Base-by-base conservation (phyloP, 2,888 invertebrate genomes). In the Vesta saturnalis region DNA sequence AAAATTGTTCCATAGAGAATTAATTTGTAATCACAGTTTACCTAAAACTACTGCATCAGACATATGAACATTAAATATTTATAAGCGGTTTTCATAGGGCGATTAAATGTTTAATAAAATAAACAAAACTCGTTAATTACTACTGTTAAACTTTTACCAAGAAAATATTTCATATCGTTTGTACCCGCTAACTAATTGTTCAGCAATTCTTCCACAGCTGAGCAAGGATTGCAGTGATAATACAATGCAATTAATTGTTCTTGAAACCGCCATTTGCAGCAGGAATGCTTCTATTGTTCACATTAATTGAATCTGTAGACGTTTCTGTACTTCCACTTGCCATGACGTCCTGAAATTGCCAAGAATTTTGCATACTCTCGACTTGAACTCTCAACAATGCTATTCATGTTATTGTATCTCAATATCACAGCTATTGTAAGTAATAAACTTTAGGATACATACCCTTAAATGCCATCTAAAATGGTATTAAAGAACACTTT, bases 201-300 rank as follows among this genome's bases (percentile, higher is more conserved):
- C 57, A 8, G 54, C 58, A 58, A 62, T 67, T 67, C 67, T 62
- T 67, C 58, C 62, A 63, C 55, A 63, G 63, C 60, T 64, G 64
- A 68, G 68, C 64, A 68, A 64, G 64, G 68, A 64, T 68, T 67
- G 67, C 60, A 57, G 68, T 60, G 64, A 65, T 69, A 69, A 67
- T 65, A 70, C 67, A 70, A 70, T 64, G 60, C 65, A 70, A 64
- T 67, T 67, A 78, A 78, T 80, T 79, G 80, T 80, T 79, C 78
- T 74, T 72, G 74, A 77, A 74, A 77, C 78, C 79, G 79, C 80
- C 79, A 79, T 79, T 80, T 79, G 78, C 78, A 80, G 79, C 74
- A 79, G 79, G 77, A 79, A 80, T 74, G 79, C 77, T 76, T 79
- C 80, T 78, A 79, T 80, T 80, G 79, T 80, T 79, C 79, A 70